A percentile compares a stretch with the other conserved stretches of the same genome.
Conservation (phyloP, 1,140 invertebrate genomes). For the Pachyrhynchus sulphureomaculatus region DNA sequence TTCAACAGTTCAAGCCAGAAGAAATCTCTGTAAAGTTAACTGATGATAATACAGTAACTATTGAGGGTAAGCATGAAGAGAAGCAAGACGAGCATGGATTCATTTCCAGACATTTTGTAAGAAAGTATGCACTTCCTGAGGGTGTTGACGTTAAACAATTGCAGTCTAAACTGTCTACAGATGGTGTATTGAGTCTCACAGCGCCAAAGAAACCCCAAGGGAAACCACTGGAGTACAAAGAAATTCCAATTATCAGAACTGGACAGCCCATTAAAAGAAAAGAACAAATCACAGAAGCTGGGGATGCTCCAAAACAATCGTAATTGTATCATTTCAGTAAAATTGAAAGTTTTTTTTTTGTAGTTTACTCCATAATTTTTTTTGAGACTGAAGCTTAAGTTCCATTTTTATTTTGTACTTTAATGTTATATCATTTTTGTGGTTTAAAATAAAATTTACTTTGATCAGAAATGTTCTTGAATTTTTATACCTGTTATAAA, state of each 20-base stretch:
- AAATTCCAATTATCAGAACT: constrained; percentile 31
- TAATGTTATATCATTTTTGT: too few relatives aligned
- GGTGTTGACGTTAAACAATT: constrained; percentile 65
- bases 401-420: too few relatives aligned
- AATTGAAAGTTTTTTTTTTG: too few relatives aligned
- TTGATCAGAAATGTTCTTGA: too few relatives aligned
- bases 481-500: too few relatives aligned
- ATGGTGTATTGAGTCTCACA: constrained; percentile 60
- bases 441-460: too few relatives aligned
- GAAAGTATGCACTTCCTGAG: constrained; percentile 65
- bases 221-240: constrained; percentile 4
- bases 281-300: neutral
- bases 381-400: too few relatives aligned
- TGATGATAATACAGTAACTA: constrained; percentile 64
- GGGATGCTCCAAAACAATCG: neutral
- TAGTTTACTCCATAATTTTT: too few relatives aligned
- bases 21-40: constrained; percentile 79
- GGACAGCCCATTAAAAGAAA: constrained; percentile 44
- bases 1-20: constrained; percentile 77
- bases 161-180: constrained; percentile 53
- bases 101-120: too few relatives aligned
- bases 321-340: too few relatives aligned
- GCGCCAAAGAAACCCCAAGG: constrained; percentile 56
- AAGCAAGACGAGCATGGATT: too few relatives aligned
- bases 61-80: constrained; percentile 64